Evolutionary conservation across 2,888 invertebrate species (phyloP), one percentile per base, ranked within the genome.

Genomic region (Leptinotarsa juncta): DNA sequence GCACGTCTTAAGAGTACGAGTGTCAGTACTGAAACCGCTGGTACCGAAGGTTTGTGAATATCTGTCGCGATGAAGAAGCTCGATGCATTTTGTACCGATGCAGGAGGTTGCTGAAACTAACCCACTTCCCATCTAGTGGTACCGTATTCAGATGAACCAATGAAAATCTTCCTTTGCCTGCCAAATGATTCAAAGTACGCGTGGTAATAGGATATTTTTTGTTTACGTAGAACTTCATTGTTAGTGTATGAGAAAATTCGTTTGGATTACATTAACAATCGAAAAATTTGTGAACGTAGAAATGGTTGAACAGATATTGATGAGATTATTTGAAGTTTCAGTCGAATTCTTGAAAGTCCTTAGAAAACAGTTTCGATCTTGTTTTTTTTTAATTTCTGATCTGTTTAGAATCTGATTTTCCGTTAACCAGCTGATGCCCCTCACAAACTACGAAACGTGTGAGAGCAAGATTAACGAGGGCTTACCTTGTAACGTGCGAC

Each of bases 51-150:
- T 84, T 85, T 84, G 83, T 81, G 86, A 85, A 84, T 85, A 84
- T 87, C 85, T 87, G 86, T 82, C 83, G 83, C 83, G 82, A 82
- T 83, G 83, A 83, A 85, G 85, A 84, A 82, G 84, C 84, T 85
- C 83, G 84, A 84, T 85, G 83, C 84, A 84, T 84, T 86, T 84
- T 84, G 85, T 83, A 82, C 81, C 81, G 81, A 79, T 82, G 82
- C 83, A 81, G 80, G 83, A 83, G 82, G 79, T 83, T 82, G 84
- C 82, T 82, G 83, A 85, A 84, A 82, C 84, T 87, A 87, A 87
- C 87, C 87, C 86, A 87, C 87, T 87, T 87, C 87, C 84, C 85
- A 84, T 81, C 85, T 85, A 85, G 85, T 86, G 84, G 85, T 85
- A 85, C 85, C 83, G 84, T 85, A 83, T 82, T 84, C 81, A 82